Percentiles rank a stretch among this genome's conserved stretches.
These are phyloP conservation scores for Protosalanx chinensis DNA, from an alignment of 2,797 vertebrate genomes.

Conservation along the genomic window DNA sequence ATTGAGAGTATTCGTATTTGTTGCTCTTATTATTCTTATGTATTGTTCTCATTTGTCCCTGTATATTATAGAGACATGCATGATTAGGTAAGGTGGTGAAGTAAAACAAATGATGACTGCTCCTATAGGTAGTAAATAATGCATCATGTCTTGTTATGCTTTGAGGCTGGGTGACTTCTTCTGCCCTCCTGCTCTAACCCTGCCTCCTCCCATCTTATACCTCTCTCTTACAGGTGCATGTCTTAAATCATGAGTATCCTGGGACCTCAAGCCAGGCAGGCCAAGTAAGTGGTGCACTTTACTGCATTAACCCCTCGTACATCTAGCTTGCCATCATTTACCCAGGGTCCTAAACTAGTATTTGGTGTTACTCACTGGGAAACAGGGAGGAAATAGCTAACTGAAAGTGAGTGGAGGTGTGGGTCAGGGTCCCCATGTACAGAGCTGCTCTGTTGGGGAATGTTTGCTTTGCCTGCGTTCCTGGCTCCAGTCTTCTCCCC, in stretches of 20 bases:
- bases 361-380: constrained; percentile 26
- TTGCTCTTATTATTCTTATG: too few relatives aligned
- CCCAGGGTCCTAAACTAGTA: constrained; percentile 17
- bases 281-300: constrained; percentile 65
- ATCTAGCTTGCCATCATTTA: constrained; percentile 25
- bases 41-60: neutral
- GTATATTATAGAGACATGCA: neutral
- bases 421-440: constrained; percentile 70
- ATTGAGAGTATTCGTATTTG: too few relatives aligned
- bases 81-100: neutral
- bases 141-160: constrained; percentile 21
- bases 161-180: constrained; percentile 10
- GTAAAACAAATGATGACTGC: neutral
- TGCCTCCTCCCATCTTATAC: neutral
- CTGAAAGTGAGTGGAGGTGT: constrained; percentile 51
- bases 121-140: constrained; percentile 19
- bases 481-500: constrained; percentile 50
- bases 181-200: constrained; percentile 8
- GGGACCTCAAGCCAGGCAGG: constrained; percentile 52
- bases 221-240: constrained; percentile 64
- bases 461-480: constrained; percentile 72
- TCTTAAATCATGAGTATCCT: constrained; percentile 65
- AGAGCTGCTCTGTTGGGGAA: constrained; percentile 73
- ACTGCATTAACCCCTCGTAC: neutral
- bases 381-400: constrained; percentile 55